Base-by-base conservation (phyloP, 1,140 invertebrate species). In the Ruditapes philippinarum region DNA sequence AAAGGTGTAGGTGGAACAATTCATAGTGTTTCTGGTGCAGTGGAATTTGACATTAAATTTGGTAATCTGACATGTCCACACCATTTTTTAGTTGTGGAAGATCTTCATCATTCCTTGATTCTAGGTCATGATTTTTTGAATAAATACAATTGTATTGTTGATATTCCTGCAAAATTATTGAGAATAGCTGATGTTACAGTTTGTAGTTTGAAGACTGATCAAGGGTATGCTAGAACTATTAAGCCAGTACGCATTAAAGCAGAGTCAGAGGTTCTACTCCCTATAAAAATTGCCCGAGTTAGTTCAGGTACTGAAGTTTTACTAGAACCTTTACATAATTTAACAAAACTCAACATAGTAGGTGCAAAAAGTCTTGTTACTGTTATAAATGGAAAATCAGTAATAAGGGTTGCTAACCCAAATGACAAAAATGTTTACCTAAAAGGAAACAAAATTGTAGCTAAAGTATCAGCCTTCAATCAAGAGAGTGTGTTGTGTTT, bases 41-140 rank as follows among this genome's bases (percentile, higher is more conserved):
- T 83, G 9, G 17, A 22, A 12, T 5, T 83, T 38, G 33, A 65
- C 33, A 3, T 83, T 25, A 28, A 14, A 19, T 70, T 83, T 49
- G 81, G 62, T 5, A 17, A 9, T 42, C 2, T 31, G 1, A 22
- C 14, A 11, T 12, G 68, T 17, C 28, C n/a, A 12, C 60, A 83
- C 31, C 1, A 31, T 9, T 70, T 68, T 82, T 62, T 38, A 25
- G 22, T 83, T 25, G 25, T 83, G 9, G 42, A 83, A 25, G 81
- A 83, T 25, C 28, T 83, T 11, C 81, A 83, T 38, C 62, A 83
- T 51, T 83, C 81, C 28, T 25, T 45, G 5, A 83, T 70, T 70
- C 5, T 83, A 33, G 81, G 81, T 2, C 62, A 45, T 68, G 57
- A 70, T 68, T 83, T 65, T 70, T 60, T 83, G n/a, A 62, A 68